Conservation (phyloP, 2,113 vertebrate genomes). For the Chitala chitala region DNA sequence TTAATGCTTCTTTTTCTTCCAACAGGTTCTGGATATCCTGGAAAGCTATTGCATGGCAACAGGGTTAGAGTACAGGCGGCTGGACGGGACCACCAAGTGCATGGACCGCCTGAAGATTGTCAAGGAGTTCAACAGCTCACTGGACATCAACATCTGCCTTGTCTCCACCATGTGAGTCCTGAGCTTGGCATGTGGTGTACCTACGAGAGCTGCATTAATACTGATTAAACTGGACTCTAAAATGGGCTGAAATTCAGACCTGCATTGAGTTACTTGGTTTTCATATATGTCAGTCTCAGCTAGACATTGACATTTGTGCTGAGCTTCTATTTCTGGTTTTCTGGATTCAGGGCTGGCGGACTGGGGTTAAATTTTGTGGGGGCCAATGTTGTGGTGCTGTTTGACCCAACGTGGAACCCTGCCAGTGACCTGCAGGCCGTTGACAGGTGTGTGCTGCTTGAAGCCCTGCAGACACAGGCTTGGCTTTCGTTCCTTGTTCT, state of each 20-base stretch:
- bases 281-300: not conserved
- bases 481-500: no score
- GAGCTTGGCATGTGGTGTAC: not conserved
- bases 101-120: conserved; percentile 85
- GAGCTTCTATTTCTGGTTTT: conserved; percentile 8
- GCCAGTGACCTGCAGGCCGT: conserved; percentile 95
- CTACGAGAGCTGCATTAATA: no score
- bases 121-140: conserved; percentile 82
- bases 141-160: conserved; percentile 84
- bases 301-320: not conserved
- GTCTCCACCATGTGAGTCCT: conserved; percentile 90
- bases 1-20: not conserved
- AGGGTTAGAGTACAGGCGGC: conserved; percentile 83
- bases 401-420: conserved; percentile 97
- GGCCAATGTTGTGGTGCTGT: conserved; percentile 89
- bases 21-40: conserved; percentile 80
- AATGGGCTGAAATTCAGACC: not conserved
- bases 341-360: conserved; percentile 79
- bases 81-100: conserved; percentile 87
- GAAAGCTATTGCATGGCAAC: conserved; percentile 89
- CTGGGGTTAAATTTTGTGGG: conserved; percentile 94
- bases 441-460: conserved; percentile 70
- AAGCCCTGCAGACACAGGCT: no score
- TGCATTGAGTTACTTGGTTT: not conserved
- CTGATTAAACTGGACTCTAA: no score